A percentile compares a stretch with the other conserved stretches of the same genome.
These are phyloP conservation scores for Dascyllus trimaculatus DNA, from an alignment of 2,113 vertebrate genomes.

Conservation along the genomic window DNA sequence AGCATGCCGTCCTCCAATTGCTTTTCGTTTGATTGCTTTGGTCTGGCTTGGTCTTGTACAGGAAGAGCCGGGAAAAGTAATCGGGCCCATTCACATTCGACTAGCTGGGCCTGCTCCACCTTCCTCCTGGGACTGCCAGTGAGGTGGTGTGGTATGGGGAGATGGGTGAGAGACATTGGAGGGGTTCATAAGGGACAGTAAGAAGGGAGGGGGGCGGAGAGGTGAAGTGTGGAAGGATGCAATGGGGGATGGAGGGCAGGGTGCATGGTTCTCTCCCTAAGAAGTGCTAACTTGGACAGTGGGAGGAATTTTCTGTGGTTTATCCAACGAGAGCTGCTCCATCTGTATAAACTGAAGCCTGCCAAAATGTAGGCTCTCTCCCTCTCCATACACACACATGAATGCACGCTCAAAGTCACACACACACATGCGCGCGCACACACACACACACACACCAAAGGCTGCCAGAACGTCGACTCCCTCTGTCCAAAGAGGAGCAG, in stretches of 20 bases:
- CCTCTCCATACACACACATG: conserved; percentile 27
- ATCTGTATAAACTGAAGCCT: conserved; percentile 89
- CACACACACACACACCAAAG: conserved; percentile 56
- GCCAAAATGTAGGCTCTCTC: conserved; percentile 85
- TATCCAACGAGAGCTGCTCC: conserved; percentile 88
- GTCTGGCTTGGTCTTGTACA: conserved; percentile 56
- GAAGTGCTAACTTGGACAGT: conserved; percentile 89
- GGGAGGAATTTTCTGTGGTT: conserved; percentile 89
- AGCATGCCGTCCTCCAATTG: conserved; percentile 22
- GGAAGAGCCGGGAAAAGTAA: conserved; percentile 50
- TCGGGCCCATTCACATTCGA: conserved; percentile 38
- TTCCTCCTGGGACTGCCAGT: conserved; percentile 54
- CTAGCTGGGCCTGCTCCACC: conserved; percentile 58
- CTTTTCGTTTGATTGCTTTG: conserved; percentile 66
- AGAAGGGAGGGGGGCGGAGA: conserved; percentile 22
- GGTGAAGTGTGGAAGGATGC: conserved; percentile 68
- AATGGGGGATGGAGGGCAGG: conserved; percentile 47
- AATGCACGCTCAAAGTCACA: conserved; percentile 27
- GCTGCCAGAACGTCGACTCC: conserved; percentile 86
- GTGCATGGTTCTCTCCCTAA: conserved; percentile 75
- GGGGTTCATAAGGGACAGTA: conserved; percentile 51
- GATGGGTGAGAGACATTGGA: conserved; percentile 25
- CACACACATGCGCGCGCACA: conserved; percentile 49
- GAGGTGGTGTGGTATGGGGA: conserved; percentile 46
- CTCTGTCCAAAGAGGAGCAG: conserved; percentile 79